These are phyloP conservation scores for Talpa occidentalis DNA, from an alignment of 2,113 vertebrate genomes.

Conservation along the genomic window DNA sequence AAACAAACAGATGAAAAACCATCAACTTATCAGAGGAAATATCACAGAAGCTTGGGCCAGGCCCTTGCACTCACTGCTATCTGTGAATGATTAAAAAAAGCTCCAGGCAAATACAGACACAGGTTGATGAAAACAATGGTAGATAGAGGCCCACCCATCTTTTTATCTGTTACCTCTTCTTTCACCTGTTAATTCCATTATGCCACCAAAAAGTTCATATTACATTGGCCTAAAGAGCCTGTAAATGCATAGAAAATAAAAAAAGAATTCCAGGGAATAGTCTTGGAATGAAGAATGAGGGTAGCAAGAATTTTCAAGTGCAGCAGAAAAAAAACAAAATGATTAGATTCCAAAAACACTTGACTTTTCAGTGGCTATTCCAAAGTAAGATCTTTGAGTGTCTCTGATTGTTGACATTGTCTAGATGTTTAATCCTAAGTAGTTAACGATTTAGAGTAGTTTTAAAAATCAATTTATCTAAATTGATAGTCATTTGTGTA, in stretches of 20 bases:
- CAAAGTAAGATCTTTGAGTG: neutral
- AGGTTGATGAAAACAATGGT: neutral
- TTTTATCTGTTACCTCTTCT: neutral
- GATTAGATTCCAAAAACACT: neutral
- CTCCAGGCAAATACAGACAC: neutral
- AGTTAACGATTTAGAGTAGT: neutral
- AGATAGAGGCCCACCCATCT: neutral
- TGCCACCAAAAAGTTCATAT: neutral
- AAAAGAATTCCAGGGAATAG: neutral
- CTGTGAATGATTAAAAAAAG: neutral
- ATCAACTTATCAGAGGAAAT: neutral
- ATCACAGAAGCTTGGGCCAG: neutral
- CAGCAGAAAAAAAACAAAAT: neutral
- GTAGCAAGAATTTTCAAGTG: neutral
- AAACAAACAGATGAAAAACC: neutral
- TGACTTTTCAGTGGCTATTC: neutral
- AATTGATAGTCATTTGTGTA: neutral
- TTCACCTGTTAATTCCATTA: neutral
- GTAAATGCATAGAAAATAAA: neutral
- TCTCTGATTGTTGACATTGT: neutral
- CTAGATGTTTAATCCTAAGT: neutral
- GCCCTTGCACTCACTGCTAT: neutral
- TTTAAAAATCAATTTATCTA: neutral
- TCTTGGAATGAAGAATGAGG: neutral
- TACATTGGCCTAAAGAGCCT: neutral